Conservation (phyloP, 92 coral and sea anemone genomes). For the Heteractis magnifica region DNA sequence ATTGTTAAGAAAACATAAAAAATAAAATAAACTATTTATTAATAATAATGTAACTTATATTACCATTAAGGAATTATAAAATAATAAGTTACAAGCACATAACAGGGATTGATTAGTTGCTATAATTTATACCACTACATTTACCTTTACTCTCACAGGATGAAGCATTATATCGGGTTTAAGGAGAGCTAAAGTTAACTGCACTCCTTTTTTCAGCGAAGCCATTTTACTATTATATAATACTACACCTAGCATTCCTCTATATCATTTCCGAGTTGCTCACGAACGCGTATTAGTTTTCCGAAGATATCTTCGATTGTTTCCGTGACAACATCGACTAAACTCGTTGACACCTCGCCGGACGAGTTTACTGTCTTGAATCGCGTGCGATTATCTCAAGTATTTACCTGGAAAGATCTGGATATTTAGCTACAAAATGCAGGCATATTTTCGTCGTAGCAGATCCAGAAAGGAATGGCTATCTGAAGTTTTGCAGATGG, state of each 20-base stretch:
- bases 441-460: slow-evolving; percentile 34
- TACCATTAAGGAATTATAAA: no score
- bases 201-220: slow-evolving; percentile 18
- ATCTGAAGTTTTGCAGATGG: slow-evolving; percentile 48
- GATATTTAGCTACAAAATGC: not conserved
- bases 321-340: not conserved
- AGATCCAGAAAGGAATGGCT: slow-evolving; percentile 52
- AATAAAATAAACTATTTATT: no score
- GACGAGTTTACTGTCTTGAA: no score
- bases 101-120: no score
- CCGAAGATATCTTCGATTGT: not conserved
- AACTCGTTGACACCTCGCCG: not conserved
- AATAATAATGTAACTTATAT: no score
- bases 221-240: not conserved
- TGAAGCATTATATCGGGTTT: slow-evolving; percentile 88
- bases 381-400: no score
- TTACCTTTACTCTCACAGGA: slow-evolving; percentile 48
- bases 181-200: slow-evolving; percentile 84
- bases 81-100: no score
- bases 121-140: slow-evolving; percentile 2
- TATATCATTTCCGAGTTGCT: no score
- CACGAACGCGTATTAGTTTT: not conserved
- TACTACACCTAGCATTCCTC: not conserved
- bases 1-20: no score
- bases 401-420: not conserved